Base-by-base conservation (phyloP, 2,797 vertebrate genomes). In the Myotis pilosus region DNA sequence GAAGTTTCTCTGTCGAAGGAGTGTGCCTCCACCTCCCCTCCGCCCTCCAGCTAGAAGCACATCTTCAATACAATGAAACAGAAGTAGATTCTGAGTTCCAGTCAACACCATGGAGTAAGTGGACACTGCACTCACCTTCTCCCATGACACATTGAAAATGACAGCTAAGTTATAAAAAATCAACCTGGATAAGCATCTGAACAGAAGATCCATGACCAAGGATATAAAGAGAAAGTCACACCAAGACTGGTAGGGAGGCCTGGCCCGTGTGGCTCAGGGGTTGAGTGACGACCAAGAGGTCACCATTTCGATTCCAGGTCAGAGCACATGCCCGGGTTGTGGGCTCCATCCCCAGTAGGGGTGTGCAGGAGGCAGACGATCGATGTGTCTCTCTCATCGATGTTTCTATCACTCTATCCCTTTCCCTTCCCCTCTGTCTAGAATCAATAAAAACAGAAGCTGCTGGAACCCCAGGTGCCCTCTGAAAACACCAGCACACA, bases 1-100 rank as follows among this genome's bases (percentile, higher is more conserved):
- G 93, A 95, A 62, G 17, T 93, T 79, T 91, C 72, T 93, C 12
- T 90, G 69, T 89, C 89, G 44, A 88, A 86, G 68, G 22, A 80
- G 30, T 51, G 30, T 20, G 55, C 11, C 44, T 95, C 57, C 78
- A 72, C 33, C 33, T 60, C 2, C 57, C 23, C 36, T 89, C 23
- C 69, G 64, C n/a, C 22, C 62, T 81, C 17, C 36, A 95, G 60
- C 66, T 64, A 81, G 44, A 94, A 94, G 91, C 22, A 60, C 7
- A 82, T 30, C 62, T 88, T 96, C 82, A 25, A 25, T 36, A 3
- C n/a, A 10, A 55, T 36, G n/a, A 53, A 25, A 55, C 75, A 17
- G n/a, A 23, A 38, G 33, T 25, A 1, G 7, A 36, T 55, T 78
- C 51, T 25, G 51, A 79, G n/a, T 25, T 16, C 51, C 4, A 33